phyloP scores from a whole-genome alignment of 2,797 vertebrate species.

The Pseudopleuronectes americanus region DNA sequence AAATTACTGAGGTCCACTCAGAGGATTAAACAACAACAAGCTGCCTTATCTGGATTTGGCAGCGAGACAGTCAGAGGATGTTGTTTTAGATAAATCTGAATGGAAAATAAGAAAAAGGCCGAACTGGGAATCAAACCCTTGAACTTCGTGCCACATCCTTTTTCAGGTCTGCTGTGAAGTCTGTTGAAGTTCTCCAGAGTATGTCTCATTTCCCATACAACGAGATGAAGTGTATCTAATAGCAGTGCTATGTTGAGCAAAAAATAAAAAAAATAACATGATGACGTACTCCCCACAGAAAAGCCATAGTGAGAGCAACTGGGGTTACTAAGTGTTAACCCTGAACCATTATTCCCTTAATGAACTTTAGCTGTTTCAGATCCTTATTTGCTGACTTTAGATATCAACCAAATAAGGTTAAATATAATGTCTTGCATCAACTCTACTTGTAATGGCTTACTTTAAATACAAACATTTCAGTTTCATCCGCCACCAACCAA shows the following conservation, averaged over 20 bases:
- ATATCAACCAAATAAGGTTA: no score
- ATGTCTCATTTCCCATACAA: conserved; percentile 3
- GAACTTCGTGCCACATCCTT: not conserved
- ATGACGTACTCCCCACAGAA: not conserved
- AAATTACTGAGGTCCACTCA: not conserved
- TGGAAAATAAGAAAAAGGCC: not conserved
- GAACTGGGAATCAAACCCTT: not conserved
- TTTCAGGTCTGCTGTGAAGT: not conserved
- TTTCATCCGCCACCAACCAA: no score
- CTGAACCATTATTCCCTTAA: not conserved
- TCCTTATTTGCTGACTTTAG: no score
- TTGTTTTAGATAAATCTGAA: not conserved
- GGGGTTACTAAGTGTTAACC: not conserved
- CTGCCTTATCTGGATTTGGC: not conserved
- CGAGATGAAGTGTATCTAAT: not conserved
- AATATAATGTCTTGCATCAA: not conserved
- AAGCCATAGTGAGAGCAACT: not conserved
- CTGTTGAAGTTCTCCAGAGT: not conserved
- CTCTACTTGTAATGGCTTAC: not conserved
- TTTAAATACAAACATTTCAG: no score
- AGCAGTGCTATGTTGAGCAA: not conserved
- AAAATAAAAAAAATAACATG: not conserved
- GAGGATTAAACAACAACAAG: not conserved
- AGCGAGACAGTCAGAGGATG: no score
- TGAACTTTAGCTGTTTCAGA: no score